Base-by-base conservation (phyloP, 2,888 invertebrate genomes). In the Syrista parreyssii region DNA sequence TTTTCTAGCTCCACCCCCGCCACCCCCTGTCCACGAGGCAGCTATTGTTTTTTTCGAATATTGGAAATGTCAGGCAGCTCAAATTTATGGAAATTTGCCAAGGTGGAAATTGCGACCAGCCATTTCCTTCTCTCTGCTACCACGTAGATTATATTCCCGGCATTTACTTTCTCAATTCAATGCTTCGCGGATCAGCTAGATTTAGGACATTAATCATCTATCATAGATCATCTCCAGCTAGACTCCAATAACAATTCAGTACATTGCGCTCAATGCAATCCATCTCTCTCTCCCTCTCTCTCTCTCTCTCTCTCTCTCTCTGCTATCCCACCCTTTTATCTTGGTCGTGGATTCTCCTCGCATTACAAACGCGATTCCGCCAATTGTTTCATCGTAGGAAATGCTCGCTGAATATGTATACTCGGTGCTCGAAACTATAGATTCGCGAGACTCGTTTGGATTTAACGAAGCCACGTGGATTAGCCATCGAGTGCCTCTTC, bases 1-100 rank as follows among this genome's bases (percentile, higher is more conserved):
- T 89, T 89, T 88, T 87, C 86, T 84, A 84, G 85, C 86, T 86
- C 0, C 9, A 6, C 0, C 55, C 6, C 23, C 23, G 55, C 80
- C 85, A 84, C 82, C 74, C 82, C 11, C 12, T 23, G 33, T 23
- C 12, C 69, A 80, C 82, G 80, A 81, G 76, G 74, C 83, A 78
- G 74, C 84, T 79, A 84, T 83, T 82, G 81, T 55, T 33, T 68
- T 68, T 23, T 68, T 32, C 76, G 55, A 72, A 2, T 55, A 55
- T 55, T 55, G 55, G 35, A 75, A 71, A 31, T 69, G 11, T 35
- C 34, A 75, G 74, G 55, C 15, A 36, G 68, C n/a, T n/a, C 11
- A 1, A 9, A 30, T 23, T 35, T 75, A 35, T 30, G 71, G 23
- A 12, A 35, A 69, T 68, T 55, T 55, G 55, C 55, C 55, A 55